phyloP scores from a whole-genome alignment of 2,113 vertebrate species.

The Takifugu flavidus region DNA sequence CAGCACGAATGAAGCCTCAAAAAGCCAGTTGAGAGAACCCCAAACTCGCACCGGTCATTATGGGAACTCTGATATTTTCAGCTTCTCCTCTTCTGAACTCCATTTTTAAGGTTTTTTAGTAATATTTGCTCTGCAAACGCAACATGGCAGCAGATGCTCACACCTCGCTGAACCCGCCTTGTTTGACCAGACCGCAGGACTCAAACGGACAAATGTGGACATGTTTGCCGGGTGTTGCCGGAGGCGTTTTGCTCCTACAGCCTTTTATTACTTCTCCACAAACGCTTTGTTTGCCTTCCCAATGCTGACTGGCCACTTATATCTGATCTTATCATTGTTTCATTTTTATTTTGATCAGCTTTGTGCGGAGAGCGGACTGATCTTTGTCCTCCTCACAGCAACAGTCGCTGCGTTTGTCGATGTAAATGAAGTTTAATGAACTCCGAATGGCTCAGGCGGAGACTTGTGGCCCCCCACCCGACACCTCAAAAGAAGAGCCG shows the following conservation, averaged over 20 bases:
- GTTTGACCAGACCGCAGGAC: slow-evolving; percentile 30
- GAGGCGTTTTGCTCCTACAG: neutral
- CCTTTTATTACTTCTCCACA: neutral
- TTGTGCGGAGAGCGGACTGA: too few relatives aligned
- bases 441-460: slow-evolving; percentile 31
- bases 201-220: slow-evolving; percentile 21
- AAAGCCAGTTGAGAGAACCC: too few relatives aligned
- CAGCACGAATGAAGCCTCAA: too few relatives aligned
- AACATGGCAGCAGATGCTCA: neutral
- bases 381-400: too few relatives aligned
- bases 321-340: slow-evolving; percentile 1
- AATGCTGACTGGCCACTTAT: neutral
- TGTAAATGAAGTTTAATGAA: slow-evolving; percentile 62
- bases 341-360: too few relatives aligned
- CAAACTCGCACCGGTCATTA: too few relatives aligned
- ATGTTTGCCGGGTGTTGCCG: neutral
- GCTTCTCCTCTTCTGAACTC: neutral
- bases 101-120: neutral
- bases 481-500: slow-evolving; percentile 38
- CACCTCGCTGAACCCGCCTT: slow-evolving; percentile 6
- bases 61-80: too few relatives aligned
- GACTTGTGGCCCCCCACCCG: slow-evolving; percentile 12
- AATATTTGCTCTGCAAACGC: neutral
- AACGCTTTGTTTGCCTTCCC: neutral
- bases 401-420: slow-evolving; percentile 32